Percentiles rank a stretch among this genome's conserved stretches.
These are phyloP conservation scores for Lithophane semibrunnea DNA, from an alignment of 2,888 invertebrate genomes.

Conservation along the genomic window DNA sequence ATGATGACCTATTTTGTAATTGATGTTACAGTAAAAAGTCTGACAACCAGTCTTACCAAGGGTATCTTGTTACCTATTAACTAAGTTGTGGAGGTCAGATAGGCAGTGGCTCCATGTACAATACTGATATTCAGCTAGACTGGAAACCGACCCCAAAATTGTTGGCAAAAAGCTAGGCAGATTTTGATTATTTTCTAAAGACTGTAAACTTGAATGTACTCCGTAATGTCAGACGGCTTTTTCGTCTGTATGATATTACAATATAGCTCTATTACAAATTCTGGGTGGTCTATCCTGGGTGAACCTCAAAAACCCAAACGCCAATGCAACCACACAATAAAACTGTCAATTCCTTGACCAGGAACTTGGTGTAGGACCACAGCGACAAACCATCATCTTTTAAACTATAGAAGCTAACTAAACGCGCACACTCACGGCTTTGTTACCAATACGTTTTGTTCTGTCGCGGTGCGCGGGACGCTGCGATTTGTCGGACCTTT, in stretches of 20 bases:
- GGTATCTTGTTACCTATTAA: neutral
- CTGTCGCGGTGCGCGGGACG: constrained; percentile 16
- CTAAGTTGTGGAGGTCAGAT: neutral
- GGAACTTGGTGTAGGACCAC: constrained; percentile 57
- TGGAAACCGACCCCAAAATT: neutral
- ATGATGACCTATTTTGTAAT: neutral
- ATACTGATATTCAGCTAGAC: neutral
- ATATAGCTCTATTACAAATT: neutral
- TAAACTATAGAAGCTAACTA: constrained; percentile 43
- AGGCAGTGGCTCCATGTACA: neutral
- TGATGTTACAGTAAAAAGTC: neutral
- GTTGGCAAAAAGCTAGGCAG: no score
- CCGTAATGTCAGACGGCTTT: no score
- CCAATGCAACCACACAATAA: constrained; percentile 34
- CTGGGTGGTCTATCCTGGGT: neutral
- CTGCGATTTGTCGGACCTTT: constrained; percentile 36
- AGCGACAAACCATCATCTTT: constrained; percentile 45
- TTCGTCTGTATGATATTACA: no score
- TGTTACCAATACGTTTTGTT: constrained; percentile 42
- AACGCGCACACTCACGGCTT: constrained; percentile 16
- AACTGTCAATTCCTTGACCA: constrained; percentile 60
- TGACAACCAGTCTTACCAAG: neutral
- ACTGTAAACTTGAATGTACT: neutral
- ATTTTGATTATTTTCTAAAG: neutral
- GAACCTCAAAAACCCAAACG: constrained; percentile 45